These are phyloP conservation scores for Craseonycteris thonglongyai DNA, from an alignment of 2,113 vertebrate genomes.

Conservation along the genomic window DNA sequence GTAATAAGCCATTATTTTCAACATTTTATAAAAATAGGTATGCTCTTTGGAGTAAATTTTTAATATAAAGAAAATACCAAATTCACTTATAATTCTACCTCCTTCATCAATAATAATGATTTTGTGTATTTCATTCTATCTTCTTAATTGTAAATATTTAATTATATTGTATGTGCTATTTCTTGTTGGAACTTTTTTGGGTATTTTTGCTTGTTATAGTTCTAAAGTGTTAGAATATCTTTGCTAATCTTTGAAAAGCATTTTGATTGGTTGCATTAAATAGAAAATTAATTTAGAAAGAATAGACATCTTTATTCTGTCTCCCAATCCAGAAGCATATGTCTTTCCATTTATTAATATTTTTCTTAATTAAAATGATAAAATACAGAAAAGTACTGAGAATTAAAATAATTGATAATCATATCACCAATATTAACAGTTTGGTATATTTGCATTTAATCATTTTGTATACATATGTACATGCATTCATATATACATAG, in stretches of 20 bases:
- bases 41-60: not conserved
- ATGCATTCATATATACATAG: not conserved
- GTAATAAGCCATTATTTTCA: not conserved
- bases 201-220: not conserved
- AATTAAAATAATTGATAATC: not conserved
- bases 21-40: not conserved
- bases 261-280: not conserved
- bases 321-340: not conserved
- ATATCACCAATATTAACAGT: not conserved
- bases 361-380: conserved; percentile 11
- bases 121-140: not conserved
- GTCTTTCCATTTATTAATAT: not conserved
- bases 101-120: not conserved
- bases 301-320: not conserved
- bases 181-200: not conserved
- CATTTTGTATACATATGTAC: not conserved
- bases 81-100: not conserved
- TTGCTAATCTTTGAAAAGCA: not conserved
- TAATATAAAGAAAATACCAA: not conserved
- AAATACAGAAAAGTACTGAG: not conserved
- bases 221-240: not conserved
- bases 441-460: not conserved
- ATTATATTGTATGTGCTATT: not conserved
- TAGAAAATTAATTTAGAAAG: not conserved
- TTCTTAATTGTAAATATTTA: not conserved